Base-by-base conservation (phyloP, 2,888 invertebrate species). In the Calliopum simillimum region DNA sequence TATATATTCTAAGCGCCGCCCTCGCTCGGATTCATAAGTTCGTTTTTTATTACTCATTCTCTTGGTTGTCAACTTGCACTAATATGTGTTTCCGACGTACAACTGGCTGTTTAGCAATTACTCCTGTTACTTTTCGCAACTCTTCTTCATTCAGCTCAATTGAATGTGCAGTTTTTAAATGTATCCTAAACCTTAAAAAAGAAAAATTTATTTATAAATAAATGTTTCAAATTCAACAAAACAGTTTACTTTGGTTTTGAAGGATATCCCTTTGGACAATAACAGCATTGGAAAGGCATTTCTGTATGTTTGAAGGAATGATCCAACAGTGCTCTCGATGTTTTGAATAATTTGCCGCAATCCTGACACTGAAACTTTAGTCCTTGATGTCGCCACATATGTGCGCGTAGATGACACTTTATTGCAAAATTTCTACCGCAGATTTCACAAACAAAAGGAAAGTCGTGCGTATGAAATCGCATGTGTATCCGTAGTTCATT, bases 371-470 rank as follows among this genome's bases (percentile, higher is more conserved):
- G 76, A 6, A 78, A 44, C 58, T 79, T 79, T 8, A 78, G 69
- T 25, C 77, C 76, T 64, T 79, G 76, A 71, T 79, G 79, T 23
- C 76, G 76, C 76, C 76, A 77, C 78, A 78, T 78, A 51, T 79
- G 79, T 16, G 79, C 73, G n/a, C 74, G 74, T 21, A 79, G 41
- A 43, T 79, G 78, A 1, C 77, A 76, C 43, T 77, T 79, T 41
- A 78, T 78, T 2, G 77, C 77, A 53, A 79, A 79, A 53, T 76
- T 76, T 53, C 76, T 78, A 4, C 71, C 73, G 65, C 78, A 79
- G 6, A 78, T n/a, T 16, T 78, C 77, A 62, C 79, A 79, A 51
- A 76, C 74, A 47, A 77, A 79, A 3, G 78, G 78, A 70, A 74
- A 76, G 61, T 78, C 75, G 41, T 74, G 75, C 6, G 75, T 79